phyloP scores from a whole-genome alignment of 2,888 invertebrate species.

The Cosmopolites sordidus region DNA sequence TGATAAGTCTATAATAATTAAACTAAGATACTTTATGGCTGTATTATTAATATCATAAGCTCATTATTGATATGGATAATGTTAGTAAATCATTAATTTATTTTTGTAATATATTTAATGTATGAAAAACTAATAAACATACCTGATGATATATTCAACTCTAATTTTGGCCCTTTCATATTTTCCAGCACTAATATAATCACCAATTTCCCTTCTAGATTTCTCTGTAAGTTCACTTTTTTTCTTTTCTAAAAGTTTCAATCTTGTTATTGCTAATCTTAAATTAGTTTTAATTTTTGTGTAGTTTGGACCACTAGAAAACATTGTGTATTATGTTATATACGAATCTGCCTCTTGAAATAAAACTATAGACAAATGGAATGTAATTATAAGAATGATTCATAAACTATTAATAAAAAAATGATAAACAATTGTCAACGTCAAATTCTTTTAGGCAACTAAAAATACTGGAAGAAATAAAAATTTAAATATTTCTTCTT shows the following conservation, averaged over 20 bases:
- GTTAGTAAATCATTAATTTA: too few relatives aligned
- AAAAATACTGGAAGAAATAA: too few relatives aligned
- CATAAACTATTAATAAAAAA: conserved; percentile 6
- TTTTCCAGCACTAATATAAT: conserved; percentile 84
- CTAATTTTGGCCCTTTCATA: conserved; percentile 89
- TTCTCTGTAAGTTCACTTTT: conserved; percentile 96
- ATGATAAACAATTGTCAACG: conserved; percentile 2
- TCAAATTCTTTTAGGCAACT: neutral
- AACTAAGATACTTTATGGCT: too few relatives aligned
- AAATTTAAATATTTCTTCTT: too few relatives aligned
- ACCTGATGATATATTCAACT: conserved; percentile 95
- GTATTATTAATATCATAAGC: neutral
- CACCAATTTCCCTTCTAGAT: conserved; percentile 94
- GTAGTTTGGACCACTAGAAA: conserved; percentile 89
- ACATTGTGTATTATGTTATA: conserved; percentile 58
- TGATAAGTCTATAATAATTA: too few relatives aligned
- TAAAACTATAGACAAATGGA: neutral
- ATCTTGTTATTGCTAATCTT: conserved; percentile 84
- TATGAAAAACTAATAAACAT: conserved; percentile 30
- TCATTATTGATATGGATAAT: too few relatives aligned
- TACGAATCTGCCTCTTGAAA: neutral
- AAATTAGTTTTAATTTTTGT: conserved; percentile 95
- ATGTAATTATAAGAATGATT: conserved; percentile 4
- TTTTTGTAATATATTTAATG: too few relatives aligned
- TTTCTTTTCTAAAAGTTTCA: conserved; percentile 95